phyloP scores from a whole-genome alignment of 2,113 vertebrate species.

The Psephotus haematonotus region DNA sequence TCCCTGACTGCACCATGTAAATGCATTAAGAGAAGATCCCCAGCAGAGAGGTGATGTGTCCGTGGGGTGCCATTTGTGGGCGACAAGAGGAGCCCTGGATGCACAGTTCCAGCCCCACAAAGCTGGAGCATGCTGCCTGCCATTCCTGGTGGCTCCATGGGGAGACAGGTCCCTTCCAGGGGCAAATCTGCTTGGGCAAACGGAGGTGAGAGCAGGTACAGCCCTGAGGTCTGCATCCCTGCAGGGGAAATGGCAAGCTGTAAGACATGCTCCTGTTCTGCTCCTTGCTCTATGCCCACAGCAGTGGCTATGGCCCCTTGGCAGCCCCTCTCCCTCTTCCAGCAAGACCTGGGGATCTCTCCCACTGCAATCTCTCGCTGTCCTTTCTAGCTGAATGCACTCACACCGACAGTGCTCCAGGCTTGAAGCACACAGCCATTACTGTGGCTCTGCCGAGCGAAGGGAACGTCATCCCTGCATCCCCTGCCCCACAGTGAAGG shows the following conservation, averaged over 20 bases:
- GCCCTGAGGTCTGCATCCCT: neutral
- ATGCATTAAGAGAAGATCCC: neutral
- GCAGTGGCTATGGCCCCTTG: accelerated
- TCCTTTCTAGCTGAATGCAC: neutral
- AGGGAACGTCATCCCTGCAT: neutral
- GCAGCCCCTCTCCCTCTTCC: neutral
- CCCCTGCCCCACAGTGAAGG: neutral
- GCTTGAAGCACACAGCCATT: conserved; percentile 4
- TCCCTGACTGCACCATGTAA: neutral
- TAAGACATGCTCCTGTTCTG: neutral
- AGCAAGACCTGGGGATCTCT: neutral
- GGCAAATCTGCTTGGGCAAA: neutral
- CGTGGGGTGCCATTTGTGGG: accelerated
- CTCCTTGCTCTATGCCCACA: neutral
- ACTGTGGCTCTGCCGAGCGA: neutral
- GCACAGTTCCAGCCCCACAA: neutral
- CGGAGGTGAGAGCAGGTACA: neutral
- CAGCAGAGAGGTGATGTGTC: neutral
- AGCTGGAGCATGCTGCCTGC: accelerated
- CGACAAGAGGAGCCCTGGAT: neutral
- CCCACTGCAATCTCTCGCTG: neutral
- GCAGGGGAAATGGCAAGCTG: neutral
- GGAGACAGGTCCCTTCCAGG: neutral
- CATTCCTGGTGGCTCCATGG: neutral
- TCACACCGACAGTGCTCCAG: neutral